phyloP scores from a whole-genome alignment of 1,140 invertebrate species.

The Gyrodactylus salaris region DNA sequence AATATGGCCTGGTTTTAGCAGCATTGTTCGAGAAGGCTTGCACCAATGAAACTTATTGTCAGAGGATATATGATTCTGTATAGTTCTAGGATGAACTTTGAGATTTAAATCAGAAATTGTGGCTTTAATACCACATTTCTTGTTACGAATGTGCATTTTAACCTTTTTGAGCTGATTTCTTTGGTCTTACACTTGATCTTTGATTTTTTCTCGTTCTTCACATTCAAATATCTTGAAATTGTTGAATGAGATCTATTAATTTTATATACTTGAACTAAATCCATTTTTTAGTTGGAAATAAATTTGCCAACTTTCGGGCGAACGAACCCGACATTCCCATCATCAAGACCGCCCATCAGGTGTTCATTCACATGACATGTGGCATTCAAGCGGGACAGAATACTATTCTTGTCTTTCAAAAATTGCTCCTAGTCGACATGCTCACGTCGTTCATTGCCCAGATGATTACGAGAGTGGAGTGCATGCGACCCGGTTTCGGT shows the following conservation, averaged over 20 bases:
- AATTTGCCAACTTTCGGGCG: background rate
- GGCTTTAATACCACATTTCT: no score
- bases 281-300: background rate
- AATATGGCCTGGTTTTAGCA: no score
- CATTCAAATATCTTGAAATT: no score
- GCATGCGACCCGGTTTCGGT: background rate
- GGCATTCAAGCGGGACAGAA: background rate
- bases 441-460: background rate
- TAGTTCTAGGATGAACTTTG: no score
- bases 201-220: no score
- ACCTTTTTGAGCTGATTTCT: background rate
- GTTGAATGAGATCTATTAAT: no score
- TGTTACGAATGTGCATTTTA: background rate
- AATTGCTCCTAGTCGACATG: background rate
- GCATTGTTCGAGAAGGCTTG: no score
- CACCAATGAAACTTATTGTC: no score
- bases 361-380: background rate
- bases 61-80: no score
- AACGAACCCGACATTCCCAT: background rate
- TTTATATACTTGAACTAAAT: no score
- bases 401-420: background rate
- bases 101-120: no score
- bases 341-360: background rate
- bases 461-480: background rate
- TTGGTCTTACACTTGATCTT: no score